Percentiles rank a stretch among this genome's conserved stretches.
phyloP scores from a whole-genome alignment of 2,888 invertebrate species.

The Leucania comma region DNA sequence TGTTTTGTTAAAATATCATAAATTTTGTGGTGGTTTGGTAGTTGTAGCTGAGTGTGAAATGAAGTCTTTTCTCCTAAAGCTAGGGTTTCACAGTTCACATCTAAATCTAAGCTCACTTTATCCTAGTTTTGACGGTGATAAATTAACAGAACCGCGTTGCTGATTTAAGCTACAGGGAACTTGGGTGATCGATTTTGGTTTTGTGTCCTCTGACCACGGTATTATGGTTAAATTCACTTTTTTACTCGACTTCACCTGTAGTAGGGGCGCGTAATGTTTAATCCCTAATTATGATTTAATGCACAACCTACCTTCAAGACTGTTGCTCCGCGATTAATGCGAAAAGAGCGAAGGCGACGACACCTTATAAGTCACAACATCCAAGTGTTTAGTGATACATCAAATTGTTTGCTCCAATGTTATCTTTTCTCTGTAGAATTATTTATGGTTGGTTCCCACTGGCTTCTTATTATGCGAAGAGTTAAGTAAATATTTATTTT shows the following conservation, averaged over 20 bases:
- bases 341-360: background rate
- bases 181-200: background rate
- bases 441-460: constrained; percentile 26
- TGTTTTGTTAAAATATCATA: too few relatives aligned
- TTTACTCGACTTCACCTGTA: background rate
- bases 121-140: too few relatives aligned
- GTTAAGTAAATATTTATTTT: constrained; percentile 38
- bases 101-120: too few relatives aligned
- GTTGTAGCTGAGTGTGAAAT: too few relatives aligned
- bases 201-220: background rate
- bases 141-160: too few relatives aligned
- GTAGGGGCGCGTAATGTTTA: background rate
- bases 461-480: constrained; percentile 19
- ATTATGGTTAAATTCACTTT: too few relatives aligned
- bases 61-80: too few relatives aligned
- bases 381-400: constrained; percentile 33
- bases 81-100: too few relatives aligned
- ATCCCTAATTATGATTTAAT: background rate
- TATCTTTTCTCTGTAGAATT: constrained; percentile 46
- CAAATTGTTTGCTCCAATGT: constrained; percentile 39
- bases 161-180: background rate
- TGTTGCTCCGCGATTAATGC: constrained; percentile 35
- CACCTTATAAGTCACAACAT: constrained; percentile 33
- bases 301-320: constrained; percentile 35
- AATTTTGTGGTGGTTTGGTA: too few relatives aligned